These are phyloP conservation scores for Macrotus californicus DNA, from an alignment of 2,113 vertebrate species.

Conservation along the genomic window DNA sequence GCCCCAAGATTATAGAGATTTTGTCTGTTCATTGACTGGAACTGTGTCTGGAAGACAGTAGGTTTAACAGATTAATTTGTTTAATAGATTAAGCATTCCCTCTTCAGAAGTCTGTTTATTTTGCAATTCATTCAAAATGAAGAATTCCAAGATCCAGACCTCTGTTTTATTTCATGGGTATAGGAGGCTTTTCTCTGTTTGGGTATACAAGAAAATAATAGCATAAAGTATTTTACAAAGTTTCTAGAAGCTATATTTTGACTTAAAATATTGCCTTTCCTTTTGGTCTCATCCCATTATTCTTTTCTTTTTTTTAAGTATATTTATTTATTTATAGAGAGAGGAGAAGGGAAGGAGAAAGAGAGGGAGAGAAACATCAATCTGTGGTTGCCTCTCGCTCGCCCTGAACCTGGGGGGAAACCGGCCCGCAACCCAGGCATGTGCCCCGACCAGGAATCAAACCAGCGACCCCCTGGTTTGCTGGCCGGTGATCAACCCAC, in stretches of 20 bases:
- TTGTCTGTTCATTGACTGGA: background rate
- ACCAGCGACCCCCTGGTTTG: no score
- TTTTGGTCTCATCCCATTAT: constrained; percentile 8
- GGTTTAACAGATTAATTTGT: background rate
- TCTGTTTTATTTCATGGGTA: background rate
- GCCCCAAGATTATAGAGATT: background rate
- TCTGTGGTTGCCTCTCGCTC: no score
- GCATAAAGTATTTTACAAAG: constrained; percentile 1
- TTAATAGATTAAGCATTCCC: background rate
- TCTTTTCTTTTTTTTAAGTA: no score
- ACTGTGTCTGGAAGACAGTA: background rate
- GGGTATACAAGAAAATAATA: background rate
- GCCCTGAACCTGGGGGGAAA: no score
- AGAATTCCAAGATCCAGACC: background rate
- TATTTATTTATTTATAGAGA: no score
- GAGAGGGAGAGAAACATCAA: no score
- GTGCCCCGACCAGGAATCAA: no score
- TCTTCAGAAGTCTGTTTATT: constrained; percentile 7
- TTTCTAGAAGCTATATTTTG: constrained; percentile 4
- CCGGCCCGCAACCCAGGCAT: no score
- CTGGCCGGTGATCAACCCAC: no score
- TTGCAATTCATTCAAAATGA: background rate
- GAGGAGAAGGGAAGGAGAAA: no score
- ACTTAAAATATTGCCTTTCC: background rate
- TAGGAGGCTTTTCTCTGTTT: background rate